Conservation (phyloP, 1,140 invertebrate genomes). For the Cyrtorhinus lividipennis region DNA sequence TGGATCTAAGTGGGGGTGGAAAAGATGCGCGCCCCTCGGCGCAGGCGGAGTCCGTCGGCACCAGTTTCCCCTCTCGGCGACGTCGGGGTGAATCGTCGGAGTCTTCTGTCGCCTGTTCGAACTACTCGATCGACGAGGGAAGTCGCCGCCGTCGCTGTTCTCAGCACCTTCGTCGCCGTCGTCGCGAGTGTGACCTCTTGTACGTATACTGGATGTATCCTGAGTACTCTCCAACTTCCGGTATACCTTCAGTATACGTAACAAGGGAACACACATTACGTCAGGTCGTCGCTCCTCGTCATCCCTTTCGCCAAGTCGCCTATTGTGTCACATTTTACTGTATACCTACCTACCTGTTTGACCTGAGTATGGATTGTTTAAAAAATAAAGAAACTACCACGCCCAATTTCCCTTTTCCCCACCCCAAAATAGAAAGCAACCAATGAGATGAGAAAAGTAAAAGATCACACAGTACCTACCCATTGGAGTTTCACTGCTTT, state of each 20-base stretch:
- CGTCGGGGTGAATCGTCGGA: background rate
- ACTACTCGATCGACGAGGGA: background rate
- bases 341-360: no score
- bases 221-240: constrained; percentile 83
- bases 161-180: background rate
- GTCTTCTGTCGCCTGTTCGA: background rate
- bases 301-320: background rate
- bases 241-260: constrained; percentile 99
- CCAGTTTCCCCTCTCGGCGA: background rate
- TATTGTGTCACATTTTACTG: no score
- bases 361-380: no score
- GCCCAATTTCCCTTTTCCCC: no score
- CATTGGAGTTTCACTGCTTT: no score
- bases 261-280: constrained; percentile 70
- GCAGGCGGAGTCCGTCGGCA: background rate
- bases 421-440: no score
- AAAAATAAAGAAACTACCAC: no score
- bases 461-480: no score
- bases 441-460: no score
- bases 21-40: background rate
- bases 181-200: constrained; percentile 49
- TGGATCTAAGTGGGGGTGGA: background rate
- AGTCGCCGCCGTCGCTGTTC: background rate
- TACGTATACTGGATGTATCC: constrained; percentile 99
- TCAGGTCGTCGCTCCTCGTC: background rate